A percentile compares a stretch with the other conserved stretches of the same genome.
Evolutionary conservation across 2,797 vertebrate species (phyloP).

Genomic region (Coregonus ussuriensis): DNA sequence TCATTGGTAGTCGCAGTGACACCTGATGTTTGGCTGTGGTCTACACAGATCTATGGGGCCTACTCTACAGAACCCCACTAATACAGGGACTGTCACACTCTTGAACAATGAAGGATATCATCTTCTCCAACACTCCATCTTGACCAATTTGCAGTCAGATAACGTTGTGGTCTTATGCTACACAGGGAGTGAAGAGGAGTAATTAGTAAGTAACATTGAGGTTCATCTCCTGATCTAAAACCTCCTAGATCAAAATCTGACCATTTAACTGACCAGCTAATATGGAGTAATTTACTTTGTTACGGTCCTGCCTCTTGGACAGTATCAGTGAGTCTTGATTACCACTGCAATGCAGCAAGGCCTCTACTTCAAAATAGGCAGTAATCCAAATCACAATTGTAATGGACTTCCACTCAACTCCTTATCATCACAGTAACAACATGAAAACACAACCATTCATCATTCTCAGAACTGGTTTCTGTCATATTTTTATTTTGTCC

Average conservation of each 20-base stretch:
- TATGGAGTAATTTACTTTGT: slow-evolving; percentile 19
- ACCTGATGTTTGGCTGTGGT: slow-evolving; percentile 68
- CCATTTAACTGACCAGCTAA: slow-evolving; percentile 38
- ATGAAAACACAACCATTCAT: slow-evolving; percentile 64
- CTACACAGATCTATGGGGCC: no score
- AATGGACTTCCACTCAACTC: slow-evolving; percentile 63
- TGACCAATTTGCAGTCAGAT: slow-evolving; percentile 46
- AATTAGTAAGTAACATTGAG: not conserved
- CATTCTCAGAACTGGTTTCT: slow-evolving; percentile 69
- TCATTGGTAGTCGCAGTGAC: slow-evolving; percentile 68
- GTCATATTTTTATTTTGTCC: slow-evolving; percentile 65
- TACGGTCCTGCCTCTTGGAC: slow-evolving; percentile 41
- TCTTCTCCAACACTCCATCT: slow-evolving; percentile 60
- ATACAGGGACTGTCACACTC: slow-evolving; percentile 47
- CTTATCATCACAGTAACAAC: slow-evolving; percentile 63
- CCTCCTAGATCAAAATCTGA: slow-evolving; percentile 27
- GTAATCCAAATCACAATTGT: slow-evolving; percentile 56
- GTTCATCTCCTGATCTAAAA: slow-evolving; percentile 19
- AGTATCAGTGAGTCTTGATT: slow-evolving; percentile 39
- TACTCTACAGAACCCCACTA: slow-evolving; percentile 41
- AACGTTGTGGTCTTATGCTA: slow-evolving; percentile 48
- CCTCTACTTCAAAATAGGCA: slow-evolving; percentile 49
- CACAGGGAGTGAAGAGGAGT: not conserved
- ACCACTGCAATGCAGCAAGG: slow-evolving; percentile 43
- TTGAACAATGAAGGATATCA: slow-evolving; percentile 72